A percentile compares a stretch with the other conserved stretches of the same genome.
Evolutionary conservation across 2,797 vertebrate species (phyloP).

Genomic region (Poeciliopsis paucimaculata): DNA sequence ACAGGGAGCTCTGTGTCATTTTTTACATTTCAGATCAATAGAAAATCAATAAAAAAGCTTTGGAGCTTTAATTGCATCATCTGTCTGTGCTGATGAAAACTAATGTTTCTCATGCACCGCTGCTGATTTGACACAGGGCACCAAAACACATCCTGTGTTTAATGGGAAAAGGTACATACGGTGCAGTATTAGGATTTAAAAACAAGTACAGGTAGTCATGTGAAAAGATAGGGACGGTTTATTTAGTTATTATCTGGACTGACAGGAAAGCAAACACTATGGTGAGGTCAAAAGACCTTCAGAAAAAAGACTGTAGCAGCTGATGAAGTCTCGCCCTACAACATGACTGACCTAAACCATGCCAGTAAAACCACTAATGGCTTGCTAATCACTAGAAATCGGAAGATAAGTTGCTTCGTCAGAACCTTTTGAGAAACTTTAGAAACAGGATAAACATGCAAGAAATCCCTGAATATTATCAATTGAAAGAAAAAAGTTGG

Average conservation of each 20-base stretch:
- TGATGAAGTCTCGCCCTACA: no score
- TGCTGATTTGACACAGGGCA: neutral
- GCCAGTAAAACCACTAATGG: neutral
- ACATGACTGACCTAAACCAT: neutral
- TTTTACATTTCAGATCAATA: conserved; percentile 42
- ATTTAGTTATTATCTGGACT: neutral
- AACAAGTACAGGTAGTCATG: neutral
- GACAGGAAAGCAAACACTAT: neutral
- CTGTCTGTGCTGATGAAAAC: conserved; percentile 31
- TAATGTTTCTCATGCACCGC: neutral
- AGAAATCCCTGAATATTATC: neutral
- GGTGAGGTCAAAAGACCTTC: neutral
- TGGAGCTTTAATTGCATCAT: conserved; percentile 60
- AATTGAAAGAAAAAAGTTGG: neutral
- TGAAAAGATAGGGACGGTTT: neutral
- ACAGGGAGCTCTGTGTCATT: conserved; percentile 20
- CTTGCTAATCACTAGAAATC: neutral
- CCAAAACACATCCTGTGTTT: neutral
- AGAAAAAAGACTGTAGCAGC: neutral
- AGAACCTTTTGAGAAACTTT: neutral
- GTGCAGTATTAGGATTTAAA: neutral
- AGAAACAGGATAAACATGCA: neutral
- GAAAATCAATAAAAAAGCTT: conserved; percentile 50
- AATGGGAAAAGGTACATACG: neutral
- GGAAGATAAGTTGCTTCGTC: neutral